Conservation (phyloP, 2,113 vertebrate species). For the Turdus rufiventris region DNA sequence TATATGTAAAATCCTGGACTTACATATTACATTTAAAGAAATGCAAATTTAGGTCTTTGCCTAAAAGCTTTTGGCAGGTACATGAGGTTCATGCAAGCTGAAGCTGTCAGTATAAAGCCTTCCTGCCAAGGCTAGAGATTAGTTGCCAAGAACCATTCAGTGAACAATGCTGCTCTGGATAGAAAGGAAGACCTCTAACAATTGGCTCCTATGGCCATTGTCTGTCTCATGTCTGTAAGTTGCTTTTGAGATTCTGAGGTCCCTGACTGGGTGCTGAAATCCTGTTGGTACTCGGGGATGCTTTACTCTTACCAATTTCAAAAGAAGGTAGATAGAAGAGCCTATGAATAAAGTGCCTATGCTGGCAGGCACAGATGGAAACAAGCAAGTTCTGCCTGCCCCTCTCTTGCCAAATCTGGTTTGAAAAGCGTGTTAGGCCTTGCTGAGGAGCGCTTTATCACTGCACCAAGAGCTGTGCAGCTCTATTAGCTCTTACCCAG, state of each 20-base stretch:
- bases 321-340: background rate
- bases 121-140: background rate
- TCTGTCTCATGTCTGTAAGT: background rate
- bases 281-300: background rate
- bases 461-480: background rate
- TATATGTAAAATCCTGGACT: background rate
- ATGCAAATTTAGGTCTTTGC: slow-evolving; percentile 13
- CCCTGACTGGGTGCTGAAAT: background rate
- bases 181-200: background rate
- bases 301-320: background rate
- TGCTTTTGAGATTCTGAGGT: background rate
- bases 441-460: background rate
- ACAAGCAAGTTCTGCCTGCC: background rate
- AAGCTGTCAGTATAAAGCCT: background rate
- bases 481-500: background rate
- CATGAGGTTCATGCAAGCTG: slow-evolving; percentile 6
- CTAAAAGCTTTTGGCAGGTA: slow-evolving; percentile 52
- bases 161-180: background rate
- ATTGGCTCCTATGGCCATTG: background rate
- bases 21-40: slow-evolving; percentile 23
- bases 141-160: background rate
- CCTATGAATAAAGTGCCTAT: background rate
- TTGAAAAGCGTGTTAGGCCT: background rate
- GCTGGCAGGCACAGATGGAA: background rate
- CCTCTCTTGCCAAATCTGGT: background rate